Conservation (phyloP, 92 coral and sea anemone species). For the Actinernus sp. region DNA sequence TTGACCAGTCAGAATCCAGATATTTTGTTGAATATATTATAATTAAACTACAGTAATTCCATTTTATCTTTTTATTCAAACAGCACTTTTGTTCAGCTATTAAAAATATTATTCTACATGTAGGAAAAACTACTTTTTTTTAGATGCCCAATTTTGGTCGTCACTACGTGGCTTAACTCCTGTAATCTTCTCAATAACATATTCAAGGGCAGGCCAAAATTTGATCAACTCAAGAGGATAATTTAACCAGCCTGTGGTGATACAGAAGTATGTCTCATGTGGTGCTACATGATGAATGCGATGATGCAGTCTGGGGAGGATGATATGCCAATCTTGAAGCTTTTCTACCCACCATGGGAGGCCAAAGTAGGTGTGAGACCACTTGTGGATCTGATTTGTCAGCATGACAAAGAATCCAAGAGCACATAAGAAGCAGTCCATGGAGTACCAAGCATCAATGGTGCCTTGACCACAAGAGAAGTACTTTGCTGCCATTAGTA, state of each 20-base stretch:
- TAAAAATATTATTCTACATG: too few species aligned
- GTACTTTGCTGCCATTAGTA: constrained; percentile 54
- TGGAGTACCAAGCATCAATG: constrained; percentile 55
- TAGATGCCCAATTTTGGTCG: constrained; percentile 84
- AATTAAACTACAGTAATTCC: too few species aligned
- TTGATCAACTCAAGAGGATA: constrained; percentile 89
- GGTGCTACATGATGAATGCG: constrained; percentile 96
- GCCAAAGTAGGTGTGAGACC: constrained; percentile 99
- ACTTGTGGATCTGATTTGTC: constrained; percentile 96
- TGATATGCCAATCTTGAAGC: constrained; percentile 89
- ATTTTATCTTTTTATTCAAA: too few species aligned
- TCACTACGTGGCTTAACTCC: constrained; percentile 87
- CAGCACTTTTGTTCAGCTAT: too few species aligned
- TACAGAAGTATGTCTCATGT: constrained; percentile 96
- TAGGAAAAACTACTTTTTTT: constrained; percentile 22
- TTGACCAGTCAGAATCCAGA: too few species aligned
- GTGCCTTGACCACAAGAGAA: constrained; percentile 44
- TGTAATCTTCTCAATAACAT: constrained; percentile 74
- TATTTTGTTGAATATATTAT: too few species aligned
- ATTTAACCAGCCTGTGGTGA: constrained; percentile 97
- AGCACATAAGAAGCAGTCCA: constrained; percentile 79
- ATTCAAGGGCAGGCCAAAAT: constrained; percentile 87
- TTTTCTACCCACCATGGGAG: constrained; percentile 94
- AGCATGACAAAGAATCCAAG: constrained; percentile 87
- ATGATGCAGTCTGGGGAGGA: constrained; percentile 88